Evolutionary conservation across 2,888 invertebrate genomes (phyloP), one percentile per base, ranked within the genome.

Genomic region (Epirrita christyi): DNA sequence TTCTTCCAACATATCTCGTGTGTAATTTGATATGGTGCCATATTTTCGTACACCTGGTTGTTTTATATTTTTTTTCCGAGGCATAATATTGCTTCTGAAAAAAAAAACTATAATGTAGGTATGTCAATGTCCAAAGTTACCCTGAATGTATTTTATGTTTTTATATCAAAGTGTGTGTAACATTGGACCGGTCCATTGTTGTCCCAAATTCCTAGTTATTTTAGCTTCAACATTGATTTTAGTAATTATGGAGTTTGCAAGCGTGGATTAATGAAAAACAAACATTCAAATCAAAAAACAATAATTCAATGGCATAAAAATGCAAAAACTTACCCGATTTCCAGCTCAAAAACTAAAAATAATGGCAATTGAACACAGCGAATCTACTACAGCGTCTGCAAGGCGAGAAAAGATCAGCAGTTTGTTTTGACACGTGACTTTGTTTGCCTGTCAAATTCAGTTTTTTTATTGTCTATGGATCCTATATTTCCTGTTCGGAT

Each of bases 11-110:
- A 28, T 53, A 29, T 58, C 55, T 29, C 28, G 49, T 11, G 55
- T 55, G 45, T 62, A 62, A 61, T 58, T 61, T 36, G 58, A 58
- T 43, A 48, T 52, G 21, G 44, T 49, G 51, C 58, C 58, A 58
- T 61, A 58, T 52, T 58, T 61, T 6, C 58, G 48, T 10, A 58
- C 58, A 50, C 52, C 61, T 21, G 61, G 55, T 45, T 55, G 41
- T 41, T 46, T 50, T 15, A 40, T 29, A 13, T 37, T 50, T 43
- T 32, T 46, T 57, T 57, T 53, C 54, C 61, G 56, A 41, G 57
- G 56, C 61, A 51, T 61, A 46, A 6, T 28, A 36, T 60, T 27
- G 28, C 32, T 40, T 7, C 34, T 46, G 37, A 46, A 37, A 37
- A 46, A 46, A 36, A 36, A 36, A 21, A 14, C 2, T 40, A n/a